Evolutionary conservation across 2,797 vertebrate species (phyloP).

Genomic region (Sebastes jordani): DNA sequence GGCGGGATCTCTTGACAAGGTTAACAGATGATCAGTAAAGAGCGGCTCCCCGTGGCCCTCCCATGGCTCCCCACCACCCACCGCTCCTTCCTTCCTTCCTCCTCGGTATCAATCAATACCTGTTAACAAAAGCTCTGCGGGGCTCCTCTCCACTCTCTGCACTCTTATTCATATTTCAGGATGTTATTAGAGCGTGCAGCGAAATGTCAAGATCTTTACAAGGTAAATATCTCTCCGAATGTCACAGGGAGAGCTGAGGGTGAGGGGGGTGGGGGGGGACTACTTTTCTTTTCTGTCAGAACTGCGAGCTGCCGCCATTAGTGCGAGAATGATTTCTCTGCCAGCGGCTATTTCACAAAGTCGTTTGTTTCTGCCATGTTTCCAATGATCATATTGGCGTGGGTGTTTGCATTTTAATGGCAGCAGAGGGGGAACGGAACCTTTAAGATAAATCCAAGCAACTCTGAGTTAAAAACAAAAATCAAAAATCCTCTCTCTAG

Average conservation of each 20-base stretch:
- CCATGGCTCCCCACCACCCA: neutral
- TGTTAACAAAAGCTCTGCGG: conserved; percentile 71
- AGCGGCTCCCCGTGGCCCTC: conserved; percentile 48
- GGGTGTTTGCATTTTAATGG: conserved; percentile 65
- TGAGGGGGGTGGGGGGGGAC: conserved; percentile 14
- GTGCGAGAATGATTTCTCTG: conserved; percentile 61
- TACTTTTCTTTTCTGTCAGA: conserved; percentile 54
- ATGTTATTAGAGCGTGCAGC: conserved; percentile 72
- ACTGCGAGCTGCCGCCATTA: conserved; percentile 57
- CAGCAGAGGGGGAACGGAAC: conserved; percentile 17
- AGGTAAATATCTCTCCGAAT: conserved; percentile 79
- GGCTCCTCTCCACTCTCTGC: conserved; percentile 55
- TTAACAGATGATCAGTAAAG: conserved; percentile 70
- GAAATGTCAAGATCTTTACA: conserved; percentile 84
- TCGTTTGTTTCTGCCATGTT: conserved; percentile 70
- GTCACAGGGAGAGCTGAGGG: conserved; percentile 58
- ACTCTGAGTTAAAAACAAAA: too few species aligned
- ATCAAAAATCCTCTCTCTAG: too few species aligned
- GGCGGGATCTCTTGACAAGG: conserved; percentile 60
- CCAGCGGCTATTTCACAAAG: conserved; percentile 56
- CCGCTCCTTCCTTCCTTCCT: conserved; percentile 11
- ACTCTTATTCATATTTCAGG: conserved; percentile 78
- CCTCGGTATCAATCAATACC: conserved; percentile 71
- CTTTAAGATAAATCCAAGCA: conserved; percentile 6
- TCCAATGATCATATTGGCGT: conserved; percentile 54